Evolutionary conservation across 2,888 invertebrate genomes (phyloP).

Genomic region (Melanostoma mellinum): DNA sequence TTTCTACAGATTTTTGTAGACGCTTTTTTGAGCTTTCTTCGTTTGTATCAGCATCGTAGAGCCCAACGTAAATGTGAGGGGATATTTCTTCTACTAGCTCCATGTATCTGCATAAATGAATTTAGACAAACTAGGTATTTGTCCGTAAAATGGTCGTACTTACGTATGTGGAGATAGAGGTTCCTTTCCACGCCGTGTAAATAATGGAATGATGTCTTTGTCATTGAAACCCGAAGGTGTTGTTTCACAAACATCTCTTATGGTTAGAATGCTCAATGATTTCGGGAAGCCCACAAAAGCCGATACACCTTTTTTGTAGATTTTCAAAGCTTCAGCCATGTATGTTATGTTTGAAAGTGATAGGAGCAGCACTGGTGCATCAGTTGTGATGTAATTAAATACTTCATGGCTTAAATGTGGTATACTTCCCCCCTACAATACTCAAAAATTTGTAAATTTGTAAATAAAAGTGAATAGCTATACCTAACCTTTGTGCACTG

Average conservation of each 20-base stretch:
- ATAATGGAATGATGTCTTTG: constrained; percentile 88
- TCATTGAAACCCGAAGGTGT: constrained; percentile 89
- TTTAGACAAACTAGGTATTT: background rate
- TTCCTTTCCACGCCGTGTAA: constrained; percentile 90
- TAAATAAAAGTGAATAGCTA: constrained; percentile 9
- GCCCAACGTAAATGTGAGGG: constrained; percentile 91
- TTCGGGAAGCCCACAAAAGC: constrained; percentile 87
- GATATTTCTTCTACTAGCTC: constrained; percentile 88
- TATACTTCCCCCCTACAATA: constrained; percentile 88
- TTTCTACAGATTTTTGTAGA: constrained; percentile 87
- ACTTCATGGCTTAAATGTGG: constrained; percentile 92
- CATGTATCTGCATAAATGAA: constrained; percentile 85
- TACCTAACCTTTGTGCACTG: constrained; percentile 84
- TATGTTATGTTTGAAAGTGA: constrained; percentile 88
- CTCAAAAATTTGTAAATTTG: background rate
- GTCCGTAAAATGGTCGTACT: constrained; percentile 23
- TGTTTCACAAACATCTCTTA: constrained; percentile 86
- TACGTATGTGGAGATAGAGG: constrained; percentile 85
- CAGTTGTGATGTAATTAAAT: constrained; percentile 85
- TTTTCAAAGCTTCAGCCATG: constrained; percentile 86
- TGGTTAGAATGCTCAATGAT: constrained; percentile 82
- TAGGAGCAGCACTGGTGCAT: constrained; percentile 86
- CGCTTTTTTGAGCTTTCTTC: constrained; percentile 87
- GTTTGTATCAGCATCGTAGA: constrained; percentile 87
- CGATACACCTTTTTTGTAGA: constrained; percentile 86